Evolutionary conservation across 1,140 invertebrate genomes (phyloP), one percentile per base, ranked within the genome.

Genomic region (Plutomurus gul): DNA sequence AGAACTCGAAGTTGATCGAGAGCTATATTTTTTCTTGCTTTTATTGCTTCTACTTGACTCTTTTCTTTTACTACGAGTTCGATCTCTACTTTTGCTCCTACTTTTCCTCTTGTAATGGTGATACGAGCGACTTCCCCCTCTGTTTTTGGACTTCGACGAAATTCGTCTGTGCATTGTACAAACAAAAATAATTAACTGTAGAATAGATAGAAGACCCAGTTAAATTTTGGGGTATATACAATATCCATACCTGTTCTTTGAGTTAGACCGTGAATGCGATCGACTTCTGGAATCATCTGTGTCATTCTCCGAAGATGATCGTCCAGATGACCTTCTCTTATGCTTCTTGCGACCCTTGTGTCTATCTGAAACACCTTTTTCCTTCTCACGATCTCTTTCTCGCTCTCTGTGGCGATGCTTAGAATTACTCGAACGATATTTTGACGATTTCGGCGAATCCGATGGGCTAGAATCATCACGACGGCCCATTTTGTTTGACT

Each of bases 391-490:
- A 20, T 60, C 33, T 22, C 70, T 46, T 4, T 73, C 37, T 43
- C 49, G 40, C 0, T 33, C 33, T 43, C 40, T 43, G 40, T 43
- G 36, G 1, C 37, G 70, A 39, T 37, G 25, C 20, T 46, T 39
- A 5, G 56, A 60, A 3, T 4, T n/a, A 18, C 11, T 20, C 8
- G 16, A 11, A 65, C 76, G 39, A 20, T 65, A 27, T 8, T 33
- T 75, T 1, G 43, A 37, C 5, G 30, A 25, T 22, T 43, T 65
- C 13, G 75, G 65, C 30, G 60, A 77, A 6, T 70, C 56, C 1
- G 75, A 77, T 11, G 60, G 39, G 4, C 36, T 43, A n/a, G 75
- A 77, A 70, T 77, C 75, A 33, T 39, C 60, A 8, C 47, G 51
- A 11, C 37, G 36, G 27, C 75, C 75, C 75, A 77, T 77, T 18